phyloP scores from a whole-genome alignment of 2,113 vertebrate genomes.

The Lipophrys pholis region DNA sequence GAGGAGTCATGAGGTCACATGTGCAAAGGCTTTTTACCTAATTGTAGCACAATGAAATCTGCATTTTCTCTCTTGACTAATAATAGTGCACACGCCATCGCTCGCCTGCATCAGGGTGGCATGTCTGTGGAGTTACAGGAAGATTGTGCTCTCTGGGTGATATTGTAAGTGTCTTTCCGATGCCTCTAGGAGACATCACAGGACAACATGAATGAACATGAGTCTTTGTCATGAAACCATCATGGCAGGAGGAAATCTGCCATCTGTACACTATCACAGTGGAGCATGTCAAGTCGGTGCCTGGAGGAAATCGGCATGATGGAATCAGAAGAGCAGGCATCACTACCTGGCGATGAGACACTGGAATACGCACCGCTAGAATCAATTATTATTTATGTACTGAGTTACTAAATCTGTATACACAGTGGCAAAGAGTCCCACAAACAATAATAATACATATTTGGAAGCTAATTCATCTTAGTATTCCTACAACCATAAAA shows the following conservation, averaged over 20 bases:
- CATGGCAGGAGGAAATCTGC: constrained; percentile 13
- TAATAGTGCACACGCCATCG: too few relatives aligned
- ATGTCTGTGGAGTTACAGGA: constrained; percentile 21
- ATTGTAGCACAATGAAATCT: neutral
- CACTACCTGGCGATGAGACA: too few relatives aligned
- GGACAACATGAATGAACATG: constrained; percentile 15
- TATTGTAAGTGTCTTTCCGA: neutral
- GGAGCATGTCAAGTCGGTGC: neutral
- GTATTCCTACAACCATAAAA: too few relatives aligned
- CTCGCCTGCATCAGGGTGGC: neutral
- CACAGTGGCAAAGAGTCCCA: too few relatives aligned
- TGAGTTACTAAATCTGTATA: too few relatives aligned
- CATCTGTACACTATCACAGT: neutral
- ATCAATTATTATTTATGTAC: too few relatives aligned
- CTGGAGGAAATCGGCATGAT: neutral
- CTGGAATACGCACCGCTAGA: too few relatives aligned
- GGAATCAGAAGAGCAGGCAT: too few relatives aligned
- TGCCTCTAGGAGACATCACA: neutral
- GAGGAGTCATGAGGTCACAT: neutral
- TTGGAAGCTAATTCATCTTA: too few relatives aligned
- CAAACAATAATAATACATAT: too few relatives aligned
- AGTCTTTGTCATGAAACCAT: constrained; percentile 1
- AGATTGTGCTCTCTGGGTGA: neutral
- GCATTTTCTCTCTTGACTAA: neutral
- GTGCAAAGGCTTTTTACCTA: neutral